These are phyloP conservation scores for Amphiura filiformis DNA, from an alignment of 35 echinoderm and acorn worm genomes.

Conservation along the genomic window DNA sequence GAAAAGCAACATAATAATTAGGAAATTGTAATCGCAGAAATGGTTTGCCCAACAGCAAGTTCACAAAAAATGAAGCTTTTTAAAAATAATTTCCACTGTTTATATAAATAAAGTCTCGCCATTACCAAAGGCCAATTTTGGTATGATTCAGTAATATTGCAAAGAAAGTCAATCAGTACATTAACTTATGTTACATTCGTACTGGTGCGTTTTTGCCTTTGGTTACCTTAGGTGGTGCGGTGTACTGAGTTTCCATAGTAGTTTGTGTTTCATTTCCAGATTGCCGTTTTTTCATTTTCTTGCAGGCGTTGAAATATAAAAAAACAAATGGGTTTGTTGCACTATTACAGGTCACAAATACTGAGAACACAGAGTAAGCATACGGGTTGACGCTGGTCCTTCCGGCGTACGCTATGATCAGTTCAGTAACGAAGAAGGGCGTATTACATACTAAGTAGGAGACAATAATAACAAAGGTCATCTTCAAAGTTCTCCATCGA, in stretches of 20 bases:
- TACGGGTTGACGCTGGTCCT: constrained; percentile 23
- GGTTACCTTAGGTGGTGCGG: not conserved
- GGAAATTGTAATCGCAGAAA: too few species aligned
- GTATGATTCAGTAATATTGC: not conserved
- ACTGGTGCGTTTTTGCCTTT: not conserved
- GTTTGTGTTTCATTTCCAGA: constrained; percentile 18
- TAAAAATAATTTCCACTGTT: too few species aligned
- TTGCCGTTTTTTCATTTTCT: constrained; percentile 28
- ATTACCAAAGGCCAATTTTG: not conserved
- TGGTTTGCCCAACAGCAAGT: too few species aligned
- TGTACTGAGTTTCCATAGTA: not conserved
- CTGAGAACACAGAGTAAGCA: constrained; percentile 67
- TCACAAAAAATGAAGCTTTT: too few species aligned
- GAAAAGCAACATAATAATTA: too few species aligned
- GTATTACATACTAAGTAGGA: constrained; percentile 80
- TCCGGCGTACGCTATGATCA: constrained; percentile 34
- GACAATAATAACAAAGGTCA: constrained; percentile 90
- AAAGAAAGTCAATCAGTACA: not conserved
- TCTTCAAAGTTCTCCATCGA: constrained; percentile 82
- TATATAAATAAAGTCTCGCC: too few species aligned
- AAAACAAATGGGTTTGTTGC: constrained; percentile 86
- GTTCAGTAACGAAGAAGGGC: constrained; percentile 75
- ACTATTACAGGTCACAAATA: constrained; percentile 80
- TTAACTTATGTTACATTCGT: not conserved
- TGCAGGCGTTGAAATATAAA: constrained; percentile 76